A percentile compares a stretch with the other conserved stretches of the same genome.
These are phyloP conservation scores for Cactoblastis cactorum DNA, from an alignment of 2,888 invertebrate genomes.

Conservation along the genomic window DNA sequence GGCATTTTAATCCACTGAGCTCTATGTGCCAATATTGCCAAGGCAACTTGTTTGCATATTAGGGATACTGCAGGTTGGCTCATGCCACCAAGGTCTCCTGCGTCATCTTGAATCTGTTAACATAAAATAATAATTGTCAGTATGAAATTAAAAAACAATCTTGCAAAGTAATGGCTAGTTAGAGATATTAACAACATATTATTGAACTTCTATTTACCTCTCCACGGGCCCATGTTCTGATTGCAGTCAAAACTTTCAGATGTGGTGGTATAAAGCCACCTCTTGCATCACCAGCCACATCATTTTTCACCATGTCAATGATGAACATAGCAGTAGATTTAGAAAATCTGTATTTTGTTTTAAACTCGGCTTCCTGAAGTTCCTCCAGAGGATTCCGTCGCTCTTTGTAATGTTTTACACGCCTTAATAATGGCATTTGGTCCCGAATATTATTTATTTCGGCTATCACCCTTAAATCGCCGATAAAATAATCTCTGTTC, in stretches of 20 bases:
- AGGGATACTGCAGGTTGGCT: slow-evolving; percentile 19
- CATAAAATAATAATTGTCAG: not conserved
- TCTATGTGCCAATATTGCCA: slow-evolving; percentile 16
- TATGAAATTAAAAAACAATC: too few species aligned
- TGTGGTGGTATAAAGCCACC: slow-evolving; percentile 20
- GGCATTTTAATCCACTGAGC: slow-evolving; percentile 13
- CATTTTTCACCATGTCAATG: slow-evolving; percentile 17
- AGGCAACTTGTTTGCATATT: slow-evolving; percentile 20
- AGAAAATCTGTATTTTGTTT: too few species aligned
- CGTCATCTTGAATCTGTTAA: slow-evolving; percentile 21
- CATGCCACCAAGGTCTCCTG: slow-evolving; percentile 19
- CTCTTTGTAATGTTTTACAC: too few species aligned
- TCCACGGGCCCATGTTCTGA: slow-evolving; percentile 21
- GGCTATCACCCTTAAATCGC: too few species aligned
- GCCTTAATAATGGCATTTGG: too few species aligned
- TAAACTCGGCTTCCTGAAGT: too few species aligned
- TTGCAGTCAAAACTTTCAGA: slow-evolving; percentile 20
- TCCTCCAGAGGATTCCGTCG: too few species aligned
- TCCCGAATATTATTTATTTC: too few species aligned
- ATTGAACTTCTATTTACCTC: slow-evolving; percentile 12
- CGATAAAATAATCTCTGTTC: too few species aligned
- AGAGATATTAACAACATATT: too few species aligned
- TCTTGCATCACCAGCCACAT: slow-evolving; percentile 18
- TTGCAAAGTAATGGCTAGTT: too few species aligned
- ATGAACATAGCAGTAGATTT: too few species aligned